Percentiles rank a stretch among this genome's conserved stretches.
Conservation (phyloP, 2,888 invertebrate genomes). For the Drosophila niveifrons region DNA sequence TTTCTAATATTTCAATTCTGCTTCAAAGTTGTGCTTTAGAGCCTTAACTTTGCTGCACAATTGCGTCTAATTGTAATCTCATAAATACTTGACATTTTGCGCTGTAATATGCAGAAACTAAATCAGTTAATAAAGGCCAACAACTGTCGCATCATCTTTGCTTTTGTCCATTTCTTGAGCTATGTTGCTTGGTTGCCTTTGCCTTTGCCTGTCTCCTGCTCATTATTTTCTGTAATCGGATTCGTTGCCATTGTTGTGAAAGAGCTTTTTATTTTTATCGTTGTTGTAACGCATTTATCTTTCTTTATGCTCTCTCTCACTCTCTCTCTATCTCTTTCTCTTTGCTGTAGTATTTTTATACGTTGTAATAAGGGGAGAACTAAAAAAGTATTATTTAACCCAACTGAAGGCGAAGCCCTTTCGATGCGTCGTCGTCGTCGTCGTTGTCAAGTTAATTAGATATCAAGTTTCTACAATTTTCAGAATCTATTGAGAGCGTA, state of each 20-base stretch:
- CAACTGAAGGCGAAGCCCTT: constrained; percentile 1
- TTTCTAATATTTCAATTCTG: too few species aligned
- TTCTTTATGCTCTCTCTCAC: not conserved
- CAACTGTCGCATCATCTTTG: not conserved
- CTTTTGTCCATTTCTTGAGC: not conserved
- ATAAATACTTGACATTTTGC: not conserved
- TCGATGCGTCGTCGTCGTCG: not conserved
- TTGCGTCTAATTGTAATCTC: not conserved
- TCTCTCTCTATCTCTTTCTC: too few species aligned
- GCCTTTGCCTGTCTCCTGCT: not conserved
- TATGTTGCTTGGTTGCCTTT: too few species aligned
- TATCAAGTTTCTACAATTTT: constrained; percentile 9
- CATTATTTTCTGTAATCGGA: constrained; percentile 8
- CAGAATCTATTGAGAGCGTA: not conserved
- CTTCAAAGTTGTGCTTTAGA: too few species aligned
- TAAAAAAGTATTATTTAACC: constrained; percentile 6
- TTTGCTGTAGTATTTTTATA: not conserved
- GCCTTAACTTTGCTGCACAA: too few species aligned
- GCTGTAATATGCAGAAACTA: not conserved
- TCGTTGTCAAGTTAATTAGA: constrained; percentile 13
- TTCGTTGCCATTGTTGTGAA: constrained; percentile 3
- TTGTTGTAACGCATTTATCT: constrained; percentile 8
- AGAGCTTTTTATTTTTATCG: not conserved
- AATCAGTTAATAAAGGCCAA: not conserved
- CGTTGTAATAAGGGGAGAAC: not conserved